These are phyloP conservation scores for Ariolimax columbianus DNA, from an alignment of 2,888 invertebrate species.

Conservation along the genomic window DNA sequence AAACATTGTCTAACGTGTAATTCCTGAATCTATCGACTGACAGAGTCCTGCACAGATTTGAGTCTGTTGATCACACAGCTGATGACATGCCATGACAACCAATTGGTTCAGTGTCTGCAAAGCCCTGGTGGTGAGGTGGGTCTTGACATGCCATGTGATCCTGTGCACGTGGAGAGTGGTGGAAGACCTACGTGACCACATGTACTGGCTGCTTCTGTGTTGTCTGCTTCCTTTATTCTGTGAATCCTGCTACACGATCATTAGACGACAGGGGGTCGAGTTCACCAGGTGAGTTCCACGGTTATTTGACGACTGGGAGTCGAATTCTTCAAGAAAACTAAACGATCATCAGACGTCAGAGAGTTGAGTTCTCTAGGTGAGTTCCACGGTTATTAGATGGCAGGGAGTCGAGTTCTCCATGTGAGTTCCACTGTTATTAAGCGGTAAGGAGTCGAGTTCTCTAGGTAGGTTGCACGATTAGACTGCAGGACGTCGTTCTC, in stretches of 20 bases:
- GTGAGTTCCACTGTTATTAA: conserved; percentile 37
- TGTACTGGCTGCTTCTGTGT: conserved; percentile 36
- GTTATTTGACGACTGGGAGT: too few species aligned
- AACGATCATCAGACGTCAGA: conserved; percentile 33
- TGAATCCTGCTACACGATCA: conserved; percentile 37
- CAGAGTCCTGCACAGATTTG: too few species aligned
- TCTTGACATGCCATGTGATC: conserved; percentile 30
- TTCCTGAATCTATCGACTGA: too few species aligned
- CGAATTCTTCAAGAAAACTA: too few species aligned
- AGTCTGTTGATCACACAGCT: background rate
- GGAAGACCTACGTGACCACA: background rate
- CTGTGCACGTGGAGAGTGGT: conserved; percentile 41
- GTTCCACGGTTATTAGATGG: conserved; percentile 21
- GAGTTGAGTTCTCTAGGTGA: conserved; percentile 33
- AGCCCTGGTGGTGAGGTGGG: conserved; percentile 27
- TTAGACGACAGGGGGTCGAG: conserved; percentile 35
- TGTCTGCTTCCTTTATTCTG: conserved; percentile 4
- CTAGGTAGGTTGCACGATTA: background rate
- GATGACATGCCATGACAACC: background rate
- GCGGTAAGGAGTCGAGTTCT: background rate
- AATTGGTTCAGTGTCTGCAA: conserved; percentile 21
- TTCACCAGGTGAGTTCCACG: conserved; percentile 26
- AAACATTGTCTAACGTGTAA: too few species aligned
- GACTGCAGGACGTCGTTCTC: too few species aligned
- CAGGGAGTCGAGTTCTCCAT: conserved; percentile 33